A percentile compares a stretch with the other conserved stretches of the same genome.
phyloP scores from a whole-genome alignment of 2,113 vertebrate species.

The Psittacus erithacus region DNA sequence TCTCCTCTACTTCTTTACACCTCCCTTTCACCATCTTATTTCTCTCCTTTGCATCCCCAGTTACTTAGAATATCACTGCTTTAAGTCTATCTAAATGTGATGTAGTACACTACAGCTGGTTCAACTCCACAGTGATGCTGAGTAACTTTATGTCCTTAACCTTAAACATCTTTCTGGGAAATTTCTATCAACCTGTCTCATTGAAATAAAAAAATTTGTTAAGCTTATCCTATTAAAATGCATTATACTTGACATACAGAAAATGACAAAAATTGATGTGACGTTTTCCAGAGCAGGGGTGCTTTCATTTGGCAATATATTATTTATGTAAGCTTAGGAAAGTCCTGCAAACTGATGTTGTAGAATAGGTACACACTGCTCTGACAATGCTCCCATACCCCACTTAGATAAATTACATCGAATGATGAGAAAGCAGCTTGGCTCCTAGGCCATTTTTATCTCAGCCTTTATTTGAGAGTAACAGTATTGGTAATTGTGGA shows the following conservation, averaged over 20 bases:
- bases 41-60: background rate
- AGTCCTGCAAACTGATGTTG: background rate
- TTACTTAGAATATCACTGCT: background rate
- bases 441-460: background rate
- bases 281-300: background rate
- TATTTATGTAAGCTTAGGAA: background rate
- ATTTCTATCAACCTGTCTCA: background rate
- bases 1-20: background rate
- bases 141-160: background rate
- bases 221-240: background rate
- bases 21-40: background rate
- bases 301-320: background rate
- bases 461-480: background rate
- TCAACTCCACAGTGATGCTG: background rate
- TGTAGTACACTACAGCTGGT: accelerated
- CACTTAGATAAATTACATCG: background rate
- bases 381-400: background rate
- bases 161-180: background rate
- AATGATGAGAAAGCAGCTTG: background rate
- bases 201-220: background rate
- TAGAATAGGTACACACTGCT: background rate
- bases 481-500: background rate
- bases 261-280: background rate
- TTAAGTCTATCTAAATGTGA: background rate
- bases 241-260: background rate